Evolutionary conservation across 2,888 invertebrate genomes (phyloP).

Genomic region (Melangyna quadrimaculata): DNA sequence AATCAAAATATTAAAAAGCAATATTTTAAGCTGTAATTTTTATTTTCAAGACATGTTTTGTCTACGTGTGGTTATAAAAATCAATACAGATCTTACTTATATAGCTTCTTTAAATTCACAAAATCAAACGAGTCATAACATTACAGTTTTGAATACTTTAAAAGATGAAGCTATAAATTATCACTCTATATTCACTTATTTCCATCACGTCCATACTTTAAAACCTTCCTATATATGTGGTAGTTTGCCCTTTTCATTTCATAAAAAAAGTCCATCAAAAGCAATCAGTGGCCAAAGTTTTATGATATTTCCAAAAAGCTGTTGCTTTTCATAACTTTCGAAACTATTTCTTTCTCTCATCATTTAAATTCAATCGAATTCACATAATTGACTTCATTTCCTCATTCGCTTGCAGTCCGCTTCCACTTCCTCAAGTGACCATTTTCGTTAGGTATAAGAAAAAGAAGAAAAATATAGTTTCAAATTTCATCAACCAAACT

Average conservation of each 20-base stretch:
- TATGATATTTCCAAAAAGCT: not conserved
- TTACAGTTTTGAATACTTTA: not conserved
- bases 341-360: not conserved
- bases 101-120: not conserved
- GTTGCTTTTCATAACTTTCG: conserved; percentile 3
- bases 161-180: not conserved
- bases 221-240: not conserved
- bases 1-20: no score
- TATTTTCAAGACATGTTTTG: no score
- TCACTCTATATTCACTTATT: not conserved
- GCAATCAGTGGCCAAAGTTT: not conserved
- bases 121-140: not conserved
- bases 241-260: not conserved
- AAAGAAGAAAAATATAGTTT: conserved; percentile 29
- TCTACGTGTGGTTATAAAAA: not conserved
- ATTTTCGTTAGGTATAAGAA: not conserved
- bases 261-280: not conserved
- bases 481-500: conserved; percentile 69
- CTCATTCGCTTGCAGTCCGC: conserved; percentile 16
- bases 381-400: conserved; percentile 15
- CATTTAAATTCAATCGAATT: conserved; percentile 24
- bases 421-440: conserved; percentile 23
- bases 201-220: not conserved
- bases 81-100: not conserved
- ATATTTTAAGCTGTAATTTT: no score